These are phyloP conservation scores for Drosophila pectinifera DNA, from an alignment of 1,140 invertebrate species.

Conservation along the genomic window DNA sequence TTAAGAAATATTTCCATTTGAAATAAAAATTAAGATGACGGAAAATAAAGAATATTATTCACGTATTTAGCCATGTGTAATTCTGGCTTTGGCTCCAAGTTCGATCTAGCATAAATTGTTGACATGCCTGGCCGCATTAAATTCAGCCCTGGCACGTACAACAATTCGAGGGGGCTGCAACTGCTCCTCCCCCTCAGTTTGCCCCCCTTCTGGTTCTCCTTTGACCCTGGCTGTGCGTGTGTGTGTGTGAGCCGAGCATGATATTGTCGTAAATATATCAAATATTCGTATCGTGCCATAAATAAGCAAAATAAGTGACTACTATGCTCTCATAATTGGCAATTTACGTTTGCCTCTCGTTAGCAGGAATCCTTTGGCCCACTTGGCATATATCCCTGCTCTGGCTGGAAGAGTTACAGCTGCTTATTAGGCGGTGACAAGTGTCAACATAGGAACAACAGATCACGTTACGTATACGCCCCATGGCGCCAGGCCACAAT, in stretches of 20 bases:
- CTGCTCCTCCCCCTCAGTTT: not conserved
- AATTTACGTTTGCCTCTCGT: conserved; percentile 69
- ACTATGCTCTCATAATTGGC: conserved; percentile 71
- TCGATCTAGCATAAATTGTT: conserved; percentile 65
- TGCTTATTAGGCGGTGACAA: conserved; percentile 57
- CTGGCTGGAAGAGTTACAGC: conserved; percentile 30
- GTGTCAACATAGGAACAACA: conserved; percentile 44
- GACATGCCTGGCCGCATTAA: conserved; percentile 68
- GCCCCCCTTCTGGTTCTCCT: conserved; percentile 6
- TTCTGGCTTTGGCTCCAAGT: conserved; percentile 15
- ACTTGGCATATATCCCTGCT: too few relatives aligned
- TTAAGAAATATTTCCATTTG: fast-evolving
- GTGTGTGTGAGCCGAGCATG: conserved; percentile 3
- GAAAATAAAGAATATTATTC: too few relatives aligned
- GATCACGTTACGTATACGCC: conserved; percentile 27
- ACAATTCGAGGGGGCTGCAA: conserved; percentile 45
- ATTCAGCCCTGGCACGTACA: conserved; percentile 68
- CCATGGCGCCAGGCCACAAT: conserved; percentile 7
- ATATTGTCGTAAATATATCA: conserved; percentile 70
- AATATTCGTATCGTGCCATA: conserved; percentile 67
- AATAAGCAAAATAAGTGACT: conserved; percentile 73
- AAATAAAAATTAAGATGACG: not conserved
- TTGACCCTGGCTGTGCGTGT: conserved; percentile 19
- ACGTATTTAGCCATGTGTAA: not conserved
- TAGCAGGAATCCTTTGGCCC: conserved; percentile 31